Evolutionary conservation across 1,140 invertebrate species (phyloP), one percentile per base, ranked within the genome.

Genomic region (Drosophila sproati): DNA sequence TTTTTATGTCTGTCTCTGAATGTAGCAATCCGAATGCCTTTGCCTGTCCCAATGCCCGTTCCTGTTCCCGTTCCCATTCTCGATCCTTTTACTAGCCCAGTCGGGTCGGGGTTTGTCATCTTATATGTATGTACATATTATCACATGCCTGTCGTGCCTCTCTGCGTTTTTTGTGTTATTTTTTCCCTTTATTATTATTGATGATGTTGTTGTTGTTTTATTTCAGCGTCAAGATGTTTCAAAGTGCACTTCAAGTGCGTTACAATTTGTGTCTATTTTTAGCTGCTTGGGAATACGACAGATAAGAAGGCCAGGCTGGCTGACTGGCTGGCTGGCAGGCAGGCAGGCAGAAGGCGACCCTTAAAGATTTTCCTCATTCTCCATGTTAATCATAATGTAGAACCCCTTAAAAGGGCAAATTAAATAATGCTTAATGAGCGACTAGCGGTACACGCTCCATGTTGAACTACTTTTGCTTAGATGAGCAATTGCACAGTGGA

Each of bases 191-290:
- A 10, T 51, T 32, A 47, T 41, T 55, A 12, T 51, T 64, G 59
- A 45, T 68, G 45, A 56, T 64, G 45, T 66, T 48, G 68, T 61
- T 73, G 55, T 56, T 60, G 12, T 78, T 88, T 78, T 85, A 69
- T 88, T 87, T 76, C 45, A 74, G 57, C 71, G 69, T 88, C 76
- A 87, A 87, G 83, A 88, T 83, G 80, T 87, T 87, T 77, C 77
- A 77, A 73, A 87, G 83, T 87, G 83, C 85, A 87, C 80, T 87
- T 87, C 80, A 87, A 87, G 85, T 87, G 85, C 82, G 85, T 57
- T 83, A 71, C 85, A 79, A 83, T 77, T 83, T 59, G 50, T 28
- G 66, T 82, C 87, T 90, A 91, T 91, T 87, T 91, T 80, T 78
- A 85, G 82, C n/a, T 66, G 77, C 87, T 88, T 91, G 87, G 88